Evolutionary conservation across 1,140 invertebrate species (phyloP).

Genomic region (Carcinoscorpius rotundicauda): DNA sequence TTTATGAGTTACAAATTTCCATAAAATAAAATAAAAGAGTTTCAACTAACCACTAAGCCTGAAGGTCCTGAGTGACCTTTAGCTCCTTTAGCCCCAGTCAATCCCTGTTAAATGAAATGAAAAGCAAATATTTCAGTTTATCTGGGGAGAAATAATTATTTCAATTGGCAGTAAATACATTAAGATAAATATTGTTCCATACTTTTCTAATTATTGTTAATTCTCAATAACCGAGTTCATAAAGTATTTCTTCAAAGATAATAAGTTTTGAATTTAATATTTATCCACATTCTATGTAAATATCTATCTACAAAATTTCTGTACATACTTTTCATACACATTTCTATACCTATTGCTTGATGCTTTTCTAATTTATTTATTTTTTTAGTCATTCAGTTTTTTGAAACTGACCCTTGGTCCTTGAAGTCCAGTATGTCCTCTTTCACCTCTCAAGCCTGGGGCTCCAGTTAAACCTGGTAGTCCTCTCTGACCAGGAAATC

Average conservation of each 20-base stretch:
- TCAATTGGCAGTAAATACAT: no score
- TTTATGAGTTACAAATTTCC: no score
- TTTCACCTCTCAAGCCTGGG: slow-evolving; percentile 51
- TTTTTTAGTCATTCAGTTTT: background rate
- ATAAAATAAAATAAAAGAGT: no score
- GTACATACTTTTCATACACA: background rate
- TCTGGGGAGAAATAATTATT: background rate
- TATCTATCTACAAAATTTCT: background rate
- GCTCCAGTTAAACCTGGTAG: slow-evolving; percentile 39
- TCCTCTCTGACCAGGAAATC: slow-evolving; percentile 41
- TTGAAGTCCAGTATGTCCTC: slow-evolving; percentile 52
- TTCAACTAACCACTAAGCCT: slow-evolving; percentile 44
- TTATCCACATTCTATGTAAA: background rate
- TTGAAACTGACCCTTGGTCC: slow-evolving; percentile 46
- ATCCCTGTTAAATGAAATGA: slow-evolving; percentile 39
- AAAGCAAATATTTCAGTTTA: slow-evolving; percentile 8
- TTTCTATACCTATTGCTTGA: background rate
- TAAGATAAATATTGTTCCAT: no score
- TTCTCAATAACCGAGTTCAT: background rate
- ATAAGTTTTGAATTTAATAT: slow-evolving; percentile 1
- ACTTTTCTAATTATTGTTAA: no score
- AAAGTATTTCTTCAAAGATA: background rate
- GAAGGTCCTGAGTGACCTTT: slow-evolving; percentile 58
- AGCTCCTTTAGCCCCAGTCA: slow-evolving; percentile 50
- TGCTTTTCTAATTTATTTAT: slow-evolving; percentile 1